Evolutionary conservation across 1,140 invertebrate genomes (phyloP), one percentile per base, ranked within the genome.

Genomic region (Rhynchophorus ferrugineus): DNA sequence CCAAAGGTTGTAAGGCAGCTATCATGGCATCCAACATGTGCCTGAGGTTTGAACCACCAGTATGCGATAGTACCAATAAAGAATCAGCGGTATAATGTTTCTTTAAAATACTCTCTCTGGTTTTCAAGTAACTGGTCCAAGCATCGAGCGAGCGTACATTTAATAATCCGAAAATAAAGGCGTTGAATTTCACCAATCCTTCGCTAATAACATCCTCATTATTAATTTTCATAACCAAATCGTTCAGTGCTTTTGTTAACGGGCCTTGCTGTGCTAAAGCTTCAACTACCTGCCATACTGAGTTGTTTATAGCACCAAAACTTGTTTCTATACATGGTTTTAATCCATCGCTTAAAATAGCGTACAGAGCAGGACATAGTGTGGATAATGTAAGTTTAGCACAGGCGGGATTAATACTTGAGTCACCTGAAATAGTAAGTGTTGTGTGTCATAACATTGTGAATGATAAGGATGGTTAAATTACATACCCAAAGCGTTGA

Each of bases 241-340:
- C 89, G 70, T 89, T 86, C 1, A 92, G 71, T n/a, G 86, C 84
- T 67, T 89, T 83, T 3, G 88, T 89, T 35, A 89, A 81, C 9
- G 85, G 85, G 51, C 83, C 84, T 75, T 89, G 85, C 69, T 91
- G 87, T 14, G 87, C 83, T n/a, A 88, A 89, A 33, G 85, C 84
- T 72, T 92, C 89, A 5, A 91, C 83, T 34, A 86, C 79, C 72
- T 89, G 85, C 91, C 90, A 94, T 35, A 91, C 87, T 8, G 88
- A 91, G 64, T 93, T 90, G 44, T 83, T 79, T 22, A 91, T 84
- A 19, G 85, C 81, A 24, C 89, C 91, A 69, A 94, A 93, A 20
- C 89, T 81, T 0, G 89, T 91, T 61, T 87, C 83, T 16, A 92
- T 76, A 58, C 76, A 79, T 14, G 87, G 81, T 66, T 87, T 85